Conservation (phyloP, 2,888 invertebrate genomes). For the Lithophane leautieri region DNA sequence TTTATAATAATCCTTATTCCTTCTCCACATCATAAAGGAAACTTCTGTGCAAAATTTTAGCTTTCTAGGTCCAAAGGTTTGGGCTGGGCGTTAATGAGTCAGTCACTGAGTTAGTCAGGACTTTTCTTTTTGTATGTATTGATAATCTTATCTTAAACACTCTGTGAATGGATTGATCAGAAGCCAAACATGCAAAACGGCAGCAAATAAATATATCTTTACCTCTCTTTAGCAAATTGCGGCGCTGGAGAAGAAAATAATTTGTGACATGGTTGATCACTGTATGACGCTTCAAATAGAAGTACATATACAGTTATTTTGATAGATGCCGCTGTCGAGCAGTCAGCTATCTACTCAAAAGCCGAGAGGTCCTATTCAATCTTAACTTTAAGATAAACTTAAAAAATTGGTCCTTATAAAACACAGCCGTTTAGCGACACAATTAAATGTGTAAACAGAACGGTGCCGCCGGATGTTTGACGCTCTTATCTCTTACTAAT, state of each 20-base stretch:
- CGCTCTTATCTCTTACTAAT: constrained; percentile 65
- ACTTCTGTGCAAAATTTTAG: not conserved
- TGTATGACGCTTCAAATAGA: not conserved
- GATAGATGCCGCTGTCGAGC: not conserved
- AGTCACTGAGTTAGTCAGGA: not conserved
- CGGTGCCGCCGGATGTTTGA: constrained; percentile 74
- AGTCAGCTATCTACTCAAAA: not conserved
- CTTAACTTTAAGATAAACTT: not conserved
- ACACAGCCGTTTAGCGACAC: constrained; percentile 62
- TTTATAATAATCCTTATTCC: not conserved
- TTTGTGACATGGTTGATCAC: not conserved
- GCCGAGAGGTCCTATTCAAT: not conserved
- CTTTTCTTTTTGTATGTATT: not conserved
- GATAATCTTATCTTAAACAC: not conserved
- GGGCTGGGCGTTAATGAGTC: not conserved
- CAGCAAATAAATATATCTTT: too few relatives aligned
- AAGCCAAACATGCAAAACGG: not conserved
- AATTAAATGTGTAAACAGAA: constrained; percentile 69
- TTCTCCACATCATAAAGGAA: not conserved
- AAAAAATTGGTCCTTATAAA: constrained; percentile 13
- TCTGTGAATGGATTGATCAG: not conserved
- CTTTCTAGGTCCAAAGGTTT: not conserved
- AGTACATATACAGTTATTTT: not conserved
- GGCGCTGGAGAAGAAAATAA: not conserved
- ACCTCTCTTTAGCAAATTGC: not conserved